Conservation (phyloP, 2,888 invertebrate species). For the Hermodice carunculata region DNA sequence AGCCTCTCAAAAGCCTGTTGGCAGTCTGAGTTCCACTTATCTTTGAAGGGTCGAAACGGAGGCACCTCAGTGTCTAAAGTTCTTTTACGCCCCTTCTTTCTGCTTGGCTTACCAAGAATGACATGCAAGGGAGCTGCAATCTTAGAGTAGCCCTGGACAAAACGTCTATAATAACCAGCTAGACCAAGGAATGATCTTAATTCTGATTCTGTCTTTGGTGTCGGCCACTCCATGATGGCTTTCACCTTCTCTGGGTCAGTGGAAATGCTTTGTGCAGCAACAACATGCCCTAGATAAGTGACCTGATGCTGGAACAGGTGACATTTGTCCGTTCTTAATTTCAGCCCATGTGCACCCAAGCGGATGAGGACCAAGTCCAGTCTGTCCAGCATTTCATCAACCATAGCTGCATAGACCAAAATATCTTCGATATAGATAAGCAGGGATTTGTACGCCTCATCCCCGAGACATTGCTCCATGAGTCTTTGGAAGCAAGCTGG, state of each 20-base stretch:
- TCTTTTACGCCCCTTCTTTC: too few relatives aligned
- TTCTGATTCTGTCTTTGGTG: slow-evolving; percentile 1
- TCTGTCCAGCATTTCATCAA: background rate
- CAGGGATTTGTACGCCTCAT: background rate
- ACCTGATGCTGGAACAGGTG: slow-evolving; percentile 8
- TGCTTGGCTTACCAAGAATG: background rate
- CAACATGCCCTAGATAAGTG: background rate
- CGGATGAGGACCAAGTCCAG: background rate
- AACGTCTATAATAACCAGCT: background rate
- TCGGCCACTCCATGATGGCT: background rate
- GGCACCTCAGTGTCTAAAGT: too few relatives aligned
- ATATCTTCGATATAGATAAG: slow-evolving; percentile 6
- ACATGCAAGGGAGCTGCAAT: background rate
- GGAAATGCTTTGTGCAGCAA: background rate
- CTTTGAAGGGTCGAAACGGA: too few relatives aligned
- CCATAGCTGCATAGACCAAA: background rate
- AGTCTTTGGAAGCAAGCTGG: slow-evolving; percentile 1
- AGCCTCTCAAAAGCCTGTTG: slow-evolving; percentile 18
- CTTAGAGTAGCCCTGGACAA: background rate
- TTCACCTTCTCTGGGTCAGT: slow-evolving; percentile 1
- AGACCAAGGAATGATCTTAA: background rate
- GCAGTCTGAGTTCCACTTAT: background rate
- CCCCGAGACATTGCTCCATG: background rate
- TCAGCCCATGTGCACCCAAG: background rate
- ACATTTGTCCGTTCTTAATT: slow-evolving; percentile 8